These are phyloP conservation scores for Philonicus albiceps DNA, from an alignment of 2,888 invertebrate genomes.

Conservation along the genomic window DNA sequence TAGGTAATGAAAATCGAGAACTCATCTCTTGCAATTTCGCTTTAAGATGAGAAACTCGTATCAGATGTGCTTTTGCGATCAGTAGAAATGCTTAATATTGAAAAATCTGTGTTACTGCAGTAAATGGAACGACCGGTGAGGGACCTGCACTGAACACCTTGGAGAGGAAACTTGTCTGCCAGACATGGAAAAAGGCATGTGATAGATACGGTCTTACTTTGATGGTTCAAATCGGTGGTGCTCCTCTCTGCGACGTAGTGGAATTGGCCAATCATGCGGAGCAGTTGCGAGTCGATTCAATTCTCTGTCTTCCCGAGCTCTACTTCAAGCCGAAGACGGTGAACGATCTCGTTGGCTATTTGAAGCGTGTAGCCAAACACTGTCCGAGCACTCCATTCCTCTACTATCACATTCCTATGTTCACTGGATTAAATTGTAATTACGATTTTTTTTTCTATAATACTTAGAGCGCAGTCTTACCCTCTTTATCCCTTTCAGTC, in stretches of 20 bases:
- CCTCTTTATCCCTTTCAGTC: constrained; percentile 65
- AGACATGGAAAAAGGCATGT: constrained; percentile 71
- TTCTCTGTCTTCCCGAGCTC: constrained; percentile 78
- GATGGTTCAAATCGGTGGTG: constrained; percentile 79
- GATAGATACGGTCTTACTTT: constrained; percentile 67
- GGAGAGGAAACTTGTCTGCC: constrained; percentile 73
- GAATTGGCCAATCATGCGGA: constrained; percentile 73
- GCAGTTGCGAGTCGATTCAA: constrained; percentile 69
- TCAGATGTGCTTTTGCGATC: background rate
- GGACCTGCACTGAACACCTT: constrained; percentile 71
- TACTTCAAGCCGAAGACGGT: constrained; percentile 75
- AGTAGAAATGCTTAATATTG: background rate
- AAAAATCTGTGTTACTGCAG: constrained; percentile 61
- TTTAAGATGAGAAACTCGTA: too few species aligned
- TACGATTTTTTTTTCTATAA: constrained; percentile 49
- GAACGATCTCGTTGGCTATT: constrained; percentile 71
- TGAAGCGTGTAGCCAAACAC: constrained; percentile 71
- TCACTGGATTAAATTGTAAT: constrained; percentile 77
- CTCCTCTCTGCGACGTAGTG: constrained; percentile 72
- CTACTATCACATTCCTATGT: constrained; percentile 83
- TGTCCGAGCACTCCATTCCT: constrained; percentile 80
- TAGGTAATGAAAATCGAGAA: constrained; percentile 65
- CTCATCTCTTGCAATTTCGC: too few species aligned
- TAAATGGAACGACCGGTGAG: constrained; percentile 84
- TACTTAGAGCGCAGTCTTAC: background rate